Evolutionary conservation across 2,888 invertebrate genomes (phyloP), one percentile per base, ranked within the genome.

Genomic region (Drosophila koepferae): DNA sequence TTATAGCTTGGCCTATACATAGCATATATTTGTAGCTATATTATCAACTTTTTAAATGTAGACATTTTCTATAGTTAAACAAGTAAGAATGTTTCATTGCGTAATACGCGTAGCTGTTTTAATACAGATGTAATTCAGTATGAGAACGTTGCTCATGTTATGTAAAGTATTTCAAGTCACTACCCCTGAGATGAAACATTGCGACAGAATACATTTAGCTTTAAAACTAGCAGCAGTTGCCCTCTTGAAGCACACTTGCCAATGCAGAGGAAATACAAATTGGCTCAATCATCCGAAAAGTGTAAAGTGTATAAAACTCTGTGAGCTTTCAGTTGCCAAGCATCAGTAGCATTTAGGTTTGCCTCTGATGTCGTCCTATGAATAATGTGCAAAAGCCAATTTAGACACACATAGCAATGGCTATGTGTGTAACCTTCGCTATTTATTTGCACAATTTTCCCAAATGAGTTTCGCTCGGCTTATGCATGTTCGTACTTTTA

Each of bases 401-500:
- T 41, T 61, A 9, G 16, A 1, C 31, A 1, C 38, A 60, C 20
- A 34, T 34, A 23, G 34, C 12, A 8, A 6, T 44, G 6, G 36
- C 14, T 16, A 20, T 9, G 18, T 20, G 20, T 4, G 34, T 40
- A 36, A 40, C 58, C 41, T 55, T 46, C 49, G 18, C 68, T 34
- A 23, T 31, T 28, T 36, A 54, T 69, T 74, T 56, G 46, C n/a
- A 66, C 40, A 62, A 20, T 68, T 58, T 65, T 61, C 9, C 41
- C 44, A 78, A 70, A 67, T 67, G 59, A 71, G 48, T 67, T 77
- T 63, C 20, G 14, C 38, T 49, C 14, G 48, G 64, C 28, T 44
- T 48, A 49, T 54, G 46, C 46, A 65, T 54, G 36, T 38, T 6
- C 10, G 68, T 44, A 43, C 38, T 63, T 73, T 64, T 65, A 77